Percentiles rank a stretch among this genome's conserved stretches.
These are phyloP conservation scores for Platycnemis pennipes DNA, from an alignment of 2,888 invertebrate genomes.

Conservation along the genomic window DNA sequence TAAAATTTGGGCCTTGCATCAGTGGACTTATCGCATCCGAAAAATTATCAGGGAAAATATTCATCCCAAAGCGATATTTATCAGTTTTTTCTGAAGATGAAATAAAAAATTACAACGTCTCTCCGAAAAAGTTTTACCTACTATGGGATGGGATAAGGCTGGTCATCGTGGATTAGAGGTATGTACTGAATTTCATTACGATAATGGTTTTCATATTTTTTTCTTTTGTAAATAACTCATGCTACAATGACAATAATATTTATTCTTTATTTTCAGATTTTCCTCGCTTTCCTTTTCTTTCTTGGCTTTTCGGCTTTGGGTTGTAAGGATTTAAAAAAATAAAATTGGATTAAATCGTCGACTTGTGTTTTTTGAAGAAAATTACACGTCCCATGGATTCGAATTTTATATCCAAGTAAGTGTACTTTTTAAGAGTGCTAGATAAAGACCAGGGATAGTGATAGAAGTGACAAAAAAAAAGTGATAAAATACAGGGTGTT, in stretches of 20 bases:
- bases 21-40: neutral
- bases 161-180: neutral
- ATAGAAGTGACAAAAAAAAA: neutral
- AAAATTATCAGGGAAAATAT: neutral
- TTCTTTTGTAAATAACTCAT: no score
- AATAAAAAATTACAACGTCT: neutral
- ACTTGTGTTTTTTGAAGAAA: no score
- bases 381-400: no score
- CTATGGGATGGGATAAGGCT: neutral
- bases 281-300: neutral
- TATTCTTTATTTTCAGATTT: neutral
- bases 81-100: neutral
- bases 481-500: neutral
- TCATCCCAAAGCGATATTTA: neutral
- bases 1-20: neutral
- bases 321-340: no score
- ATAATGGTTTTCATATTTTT: no score
- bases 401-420: no score
- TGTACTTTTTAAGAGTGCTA: no score
- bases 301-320: no score
- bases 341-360: no score
- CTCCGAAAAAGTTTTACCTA: neutral
- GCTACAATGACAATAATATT: neutral
- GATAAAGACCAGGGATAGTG: neutral
- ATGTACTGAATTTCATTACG: neutral